Evolutionary conservation across 2,113 vertebrate genomes (phyloP).

Genomic region (Alethe castanea): DNA sequence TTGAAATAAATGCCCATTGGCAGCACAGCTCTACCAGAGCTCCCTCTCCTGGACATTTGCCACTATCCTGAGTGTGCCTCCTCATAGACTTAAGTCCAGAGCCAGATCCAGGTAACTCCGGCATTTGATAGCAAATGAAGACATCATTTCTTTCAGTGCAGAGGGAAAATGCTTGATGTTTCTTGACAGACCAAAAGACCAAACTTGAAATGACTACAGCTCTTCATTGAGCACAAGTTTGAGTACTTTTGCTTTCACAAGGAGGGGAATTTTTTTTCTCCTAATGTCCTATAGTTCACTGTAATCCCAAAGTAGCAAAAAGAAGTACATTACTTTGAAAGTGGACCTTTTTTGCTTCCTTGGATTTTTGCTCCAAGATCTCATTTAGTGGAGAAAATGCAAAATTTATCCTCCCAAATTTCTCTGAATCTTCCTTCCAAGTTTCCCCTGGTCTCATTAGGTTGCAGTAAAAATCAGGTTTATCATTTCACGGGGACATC

Average conservation of each 20-base stretch:
- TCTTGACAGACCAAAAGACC: background rate
- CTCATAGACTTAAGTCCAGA: fast-evolving
- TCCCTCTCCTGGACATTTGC: background rate
- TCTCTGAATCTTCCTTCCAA: background rate
- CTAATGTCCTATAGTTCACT: background rate
- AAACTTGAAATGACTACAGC: background rate
- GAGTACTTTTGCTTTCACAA: background rate
- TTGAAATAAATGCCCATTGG: background rate
- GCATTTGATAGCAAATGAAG: background rate
- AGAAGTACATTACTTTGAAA: background rate
- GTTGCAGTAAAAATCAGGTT: background rate
- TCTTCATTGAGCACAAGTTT: background rate
- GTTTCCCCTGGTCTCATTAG: background rate
- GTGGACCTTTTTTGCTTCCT: background rate
- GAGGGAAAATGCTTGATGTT: background rate
- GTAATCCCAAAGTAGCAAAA: background rate
- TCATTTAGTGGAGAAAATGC: background rate
- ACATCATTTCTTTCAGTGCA: fast-evolving
- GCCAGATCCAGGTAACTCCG: background rate
- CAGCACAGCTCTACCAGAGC: background rate
- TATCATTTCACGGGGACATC: background rate
- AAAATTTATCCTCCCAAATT: background rate
- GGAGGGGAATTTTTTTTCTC: fast-evolving
- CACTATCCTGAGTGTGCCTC: background rate
- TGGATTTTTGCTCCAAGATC: background rate